Conservation (phyloP, 2,113 vertebrate species). For the Coryphaenoides rupestris region DNA sequence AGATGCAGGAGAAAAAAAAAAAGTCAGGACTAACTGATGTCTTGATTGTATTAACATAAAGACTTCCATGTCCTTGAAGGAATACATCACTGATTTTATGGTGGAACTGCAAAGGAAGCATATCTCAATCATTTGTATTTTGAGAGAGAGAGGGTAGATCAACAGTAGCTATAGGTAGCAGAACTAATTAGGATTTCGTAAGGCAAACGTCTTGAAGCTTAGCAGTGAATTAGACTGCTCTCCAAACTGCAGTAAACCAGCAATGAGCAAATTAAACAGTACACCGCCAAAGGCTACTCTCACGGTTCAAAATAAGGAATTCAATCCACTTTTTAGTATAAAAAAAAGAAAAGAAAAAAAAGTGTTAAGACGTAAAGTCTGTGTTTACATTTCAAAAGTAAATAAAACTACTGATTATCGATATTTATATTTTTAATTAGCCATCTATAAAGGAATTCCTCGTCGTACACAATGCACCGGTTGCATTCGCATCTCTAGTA, state of each 20-base stretch:
- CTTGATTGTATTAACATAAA: not conserved
- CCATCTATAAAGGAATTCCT: no score
- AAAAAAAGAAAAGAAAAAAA: no score
- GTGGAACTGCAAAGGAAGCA: slow-evolving; percentile 9
- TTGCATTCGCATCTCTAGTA: no score
- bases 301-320: no score
- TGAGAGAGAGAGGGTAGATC: not conserved
- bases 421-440: no score
- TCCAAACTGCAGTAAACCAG: slow-evolving; percentile 20
- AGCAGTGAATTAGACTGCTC: slow-evolving; percentile 20
- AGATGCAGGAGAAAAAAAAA: not conserved
- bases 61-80: not conserved
- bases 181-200: slow-evolving; percentile 51
- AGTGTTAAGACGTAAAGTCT: no score
- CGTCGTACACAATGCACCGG: no score
- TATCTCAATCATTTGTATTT: not conserved
- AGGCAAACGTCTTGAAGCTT: slow-evolving; percentile 51
- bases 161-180: slow-evolving; percentile 46
- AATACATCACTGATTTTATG: not conserved
- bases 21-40: not conserved
- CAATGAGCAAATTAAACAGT: not conserved
- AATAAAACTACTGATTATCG: no score
- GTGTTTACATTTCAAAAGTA: no score
- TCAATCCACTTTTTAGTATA: no score
- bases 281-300: no score